Evolutionary conservation across 2,113 vertebrate genomes (phyloP).

Genomic region (Nicator chloris): DNA sequence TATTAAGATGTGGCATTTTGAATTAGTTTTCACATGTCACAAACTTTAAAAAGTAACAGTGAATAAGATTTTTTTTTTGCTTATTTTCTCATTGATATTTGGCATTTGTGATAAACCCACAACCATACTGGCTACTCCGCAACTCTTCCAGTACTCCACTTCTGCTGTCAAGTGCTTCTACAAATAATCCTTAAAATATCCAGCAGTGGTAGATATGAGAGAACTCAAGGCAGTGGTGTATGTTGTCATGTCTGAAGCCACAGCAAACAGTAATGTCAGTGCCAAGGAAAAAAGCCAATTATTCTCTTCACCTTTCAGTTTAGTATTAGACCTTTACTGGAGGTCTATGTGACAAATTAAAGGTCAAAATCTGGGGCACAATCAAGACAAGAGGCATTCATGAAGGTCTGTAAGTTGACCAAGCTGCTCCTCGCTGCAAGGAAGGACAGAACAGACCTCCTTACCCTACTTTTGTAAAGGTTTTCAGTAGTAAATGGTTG

Average conservation of each 20-base stretch:
- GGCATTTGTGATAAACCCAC: neutral
- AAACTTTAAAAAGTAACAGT: neutral
- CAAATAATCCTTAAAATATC: constrained; percentile 7
- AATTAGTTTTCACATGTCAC: neutral
- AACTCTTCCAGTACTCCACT: neutral
- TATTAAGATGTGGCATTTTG: neutral
- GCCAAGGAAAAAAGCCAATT: neutral
- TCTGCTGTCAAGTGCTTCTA: neutral
- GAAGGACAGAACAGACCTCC: neutral
- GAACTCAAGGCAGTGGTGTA: neutral
- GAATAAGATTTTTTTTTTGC: neutral
- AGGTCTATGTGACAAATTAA: neutral
- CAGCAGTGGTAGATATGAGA: neutral
- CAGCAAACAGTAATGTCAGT: neutral
- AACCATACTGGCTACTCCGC: neutral
- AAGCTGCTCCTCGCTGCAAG: neutral
- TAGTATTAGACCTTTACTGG: neutral
- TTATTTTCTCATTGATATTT: neutral
- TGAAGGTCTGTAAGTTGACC: neutral
- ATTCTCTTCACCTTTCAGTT: neutral
- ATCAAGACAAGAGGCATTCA: neutral
- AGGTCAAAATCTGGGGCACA: neutral
- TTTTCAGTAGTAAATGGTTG: neutral
- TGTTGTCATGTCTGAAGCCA: neutral
- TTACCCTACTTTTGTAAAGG: neutral